Percentiles rank a stretch among this genome's conserved stretches.
These are phyloP conservation scores for Celastrina argiolus DNA, from an alignment of 2,888 invertebrate genomes.

Conservation along the genomic window DNA sequence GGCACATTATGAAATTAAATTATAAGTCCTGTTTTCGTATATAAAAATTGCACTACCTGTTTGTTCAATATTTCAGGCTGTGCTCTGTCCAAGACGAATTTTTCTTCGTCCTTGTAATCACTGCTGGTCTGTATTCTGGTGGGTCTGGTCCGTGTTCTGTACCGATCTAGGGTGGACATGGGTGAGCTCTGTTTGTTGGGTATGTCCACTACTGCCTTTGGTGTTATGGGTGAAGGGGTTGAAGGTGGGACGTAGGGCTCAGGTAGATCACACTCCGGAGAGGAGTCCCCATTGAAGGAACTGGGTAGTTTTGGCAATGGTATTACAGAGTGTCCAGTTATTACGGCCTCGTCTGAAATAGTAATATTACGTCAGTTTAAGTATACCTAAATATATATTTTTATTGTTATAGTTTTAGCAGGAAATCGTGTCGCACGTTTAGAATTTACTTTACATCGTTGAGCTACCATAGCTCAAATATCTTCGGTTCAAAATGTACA, in stretches of 20 bases:
- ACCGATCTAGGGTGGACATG: constrained; percentile 70
- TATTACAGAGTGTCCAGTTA: constrained; percentile 80
- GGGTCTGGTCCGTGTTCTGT: constrained; percentile 63
- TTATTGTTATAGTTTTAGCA: too few relatives aligned
- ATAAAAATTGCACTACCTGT: constrained; percentile 48
- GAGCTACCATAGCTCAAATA: too few relatives aligned
- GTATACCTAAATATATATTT: too few relatives aligned
- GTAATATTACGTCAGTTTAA: not conserved
- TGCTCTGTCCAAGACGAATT: constrained; percentile 83
- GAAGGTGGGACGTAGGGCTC: constrained; percentile 56
- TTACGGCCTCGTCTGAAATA: constrained; percentile 77
- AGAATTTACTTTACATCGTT: too few relatives aligned
- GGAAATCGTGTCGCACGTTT: too few relatives aligned
- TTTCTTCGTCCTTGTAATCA: constrained; percentile 77
- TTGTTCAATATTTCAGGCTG: constrained; percentile 76
- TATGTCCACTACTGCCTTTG: constrained; percentile 48
- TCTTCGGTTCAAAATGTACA: too few relatives aligned
- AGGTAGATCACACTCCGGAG: constrained; percentile 58
- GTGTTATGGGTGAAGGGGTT: constrained; percentile 59
- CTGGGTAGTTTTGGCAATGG: constrained; percentile 81
- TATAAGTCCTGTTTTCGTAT: not conserved
- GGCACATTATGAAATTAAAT: too few relatives aligned
- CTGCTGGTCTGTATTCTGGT: constrained; percentile 56
- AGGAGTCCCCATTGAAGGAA: constrained; percentile 61
- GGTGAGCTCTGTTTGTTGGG: constrained; percentile 51